Percentiles rank a stretch among this genome's conserved stretches.
Conservation (phyloP, 1,140 invertebrate species). For the Lysiphlebus fabarum region DNA sequence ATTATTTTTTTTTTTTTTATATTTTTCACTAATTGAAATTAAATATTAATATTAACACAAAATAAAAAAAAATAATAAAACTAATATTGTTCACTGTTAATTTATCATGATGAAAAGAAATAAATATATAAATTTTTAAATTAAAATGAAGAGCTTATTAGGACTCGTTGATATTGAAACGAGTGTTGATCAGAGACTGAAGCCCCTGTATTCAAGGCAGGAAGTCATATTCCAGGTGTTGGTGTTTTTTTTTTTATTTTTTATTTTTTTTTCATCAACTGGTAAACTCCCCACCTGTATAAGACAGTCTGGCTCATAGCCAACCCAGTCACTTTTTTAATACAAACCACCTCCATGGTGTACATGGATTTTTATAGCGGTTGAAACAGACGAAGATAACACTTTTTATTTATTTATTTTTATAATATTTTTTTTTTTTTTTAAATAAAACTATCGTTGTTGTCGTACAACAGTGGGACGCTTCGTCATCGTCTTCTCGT, state of each 20-base stretch:
- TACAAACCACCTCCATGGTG: too few relatives aligned
- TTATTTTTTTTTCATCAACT: too few relatives aligned
- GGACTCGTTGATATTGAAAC: conserved; percentile 10
- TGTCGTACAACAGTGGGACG: conserved; percentile 2
- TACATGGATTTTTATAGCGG: neutral
- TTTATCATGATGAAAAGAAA: too few relatives aligned
- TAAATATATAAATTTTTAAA: too few relatives aligned
- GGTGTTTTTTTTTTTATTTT: conserved; percentile 5
- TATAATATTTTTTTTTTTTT: too few relatives aligned
- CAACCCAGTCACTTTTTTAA: conserved; percentile 2
- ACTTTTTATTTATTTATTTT: neutral
- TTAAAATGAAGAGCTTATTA: too few relatives aligned
- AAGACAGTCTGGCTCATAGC: conserved; percentile 9
- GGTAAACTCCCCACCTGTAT: conserved; percentile 19
- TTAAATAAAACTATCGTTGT: neutral
- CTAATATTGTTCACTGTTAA: too few relatives aligned
- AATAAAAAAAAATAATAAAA: too few relatives aligned
- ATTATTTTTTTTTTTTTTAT: too few relatives aligned
- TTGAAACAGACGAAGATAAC: neutral
- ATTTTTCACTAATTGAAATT: too few relatives aligned
- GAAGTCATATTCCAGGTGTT: conserved; percentile 26
- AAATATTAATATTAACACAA: too few relatives aligned
- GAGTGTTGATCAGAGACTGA: conserved; percentile 22
- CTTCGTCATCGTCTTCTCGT: conserved; percentile 10
- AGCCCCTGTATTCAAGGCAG: conserved; percentile 19